Evolutionary conservation across 2,113 vertebrate genomes (phyloP), one percentile per base, ranked within the genome.

Genomic region (Rafetus swinhoei): DNA sequence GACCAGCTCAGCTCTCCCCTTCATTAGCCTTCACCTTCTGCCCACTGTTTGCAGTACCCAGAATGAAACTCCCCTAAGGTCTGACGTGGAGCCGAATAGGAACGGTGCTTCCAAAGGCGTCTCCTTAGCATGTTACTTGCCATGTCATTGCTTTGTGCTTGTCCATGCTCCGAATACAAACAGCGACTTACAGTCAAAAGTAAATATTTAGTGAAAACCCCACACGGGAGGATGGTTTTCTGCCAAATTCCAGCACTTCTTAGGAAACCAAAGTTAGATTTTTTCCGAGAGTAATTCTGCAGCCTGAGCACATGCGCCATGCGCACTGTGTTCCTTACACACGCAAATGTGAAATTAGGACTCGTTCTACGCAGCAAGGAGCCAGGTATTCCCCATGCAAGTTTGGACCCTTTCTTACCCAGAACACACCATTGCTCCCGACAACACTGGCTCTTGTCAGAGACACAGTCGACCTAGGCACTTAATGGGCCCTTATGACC

Each of bases 241-340:
- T 94, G 93, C 53, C 82, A 92, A 92, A 96, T 96, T 82, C 80
- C 77, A 95, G 39, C 29, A 14, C 57, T 93, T 79, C 32, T 87
- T 91, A 86, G 60, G 60, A 88, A 84, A 76, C 19, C 76, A 90
- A 25, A 84, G 84, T 82, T 1, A 88, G 59, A 74, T 80, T 91
- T 39, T 81, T 86, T 60, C 76, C 54, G 24, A 0, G 54, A 88
- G 54, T 19, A n/a, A 79, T 92, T 62, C 35, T 4, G n/a, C 0
- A 56, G 24, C 69, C 82, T 88, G n/a, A 27, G 29, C 14, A 72
- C 19, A 50, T 7, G 15, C 14, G 82, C 0, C 81, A 72, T 22
- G n/a, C 0, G 0, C 79, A 56, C 39, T 85, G 16, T 10, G 81
- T 54, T 15, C 22, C 35, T 10, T 29, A 72, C 15, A 16, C 7